A percentile compares a stretch with the other conserved stretches of the same genome.
Conservation (phyloP, 2,888 invertebrate species). For the Alsophila aescularia region DNA sequence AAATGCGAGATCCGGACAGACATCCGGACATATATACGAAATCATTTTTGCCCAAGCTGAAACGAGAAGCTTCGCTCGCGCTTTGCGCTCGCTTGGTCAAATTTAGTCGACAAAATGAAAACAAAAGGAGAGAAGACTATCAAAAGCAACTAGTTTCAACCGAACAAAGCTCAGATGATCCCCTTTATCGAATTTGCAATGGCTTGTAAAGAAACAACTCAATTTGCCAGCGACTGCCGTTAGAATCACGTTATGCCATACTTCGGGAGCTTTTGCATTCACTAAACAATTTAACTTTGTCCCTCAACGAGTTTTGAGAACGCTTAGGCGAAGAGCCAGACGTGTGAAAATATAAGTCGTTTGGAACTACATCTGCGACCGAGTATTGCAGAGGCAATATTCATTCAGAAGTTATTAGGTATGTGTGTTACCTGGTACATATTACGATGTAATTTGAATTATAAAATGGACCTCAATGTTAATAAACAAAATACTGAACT, state of each 20-base stretch:
- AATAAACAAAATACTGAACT: too few relatives aligned
- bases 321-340: conserved; percentile 16
- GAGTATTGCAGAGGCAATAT: too few relatives aligned
- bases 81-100: too few relatives aligned
- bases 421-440: too few relatives aligned
- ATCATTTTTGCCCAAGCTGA: too few relatives aligned
- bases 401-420: too few relatives aligned
- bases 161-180: not conserved
- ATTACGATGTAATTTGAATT: too few relatives aligned
- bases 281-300: conserved; percentile 48
- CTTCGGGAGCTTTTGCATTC: conserved; percentile 29
- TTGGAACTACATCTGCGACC: not conserved
- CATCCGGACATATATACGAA: too few relatives aligned
- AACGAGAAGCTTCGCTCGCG: too few relatives aligned
- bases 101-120: not conserved
- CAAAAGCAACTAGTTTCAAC: not conserved
- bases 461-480: too few relatives aligned
- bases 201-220: conserved; percentile 16
- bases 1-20: too few relatives aligned
- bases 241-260: conserved; percentile 12
- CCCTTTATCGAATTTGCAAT: conserved; percentile 3
- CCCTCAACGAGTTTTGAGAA: conserved; percentile 40
- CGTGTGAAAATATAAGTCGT: not conserved
- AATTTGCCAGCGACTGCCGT: conserved; percentile 6
- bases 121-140: not conserved